phyloP scores from a whole-genome alignment of 2,113 vertebrate species.

The Rhinoderma darwinii region DNA sequence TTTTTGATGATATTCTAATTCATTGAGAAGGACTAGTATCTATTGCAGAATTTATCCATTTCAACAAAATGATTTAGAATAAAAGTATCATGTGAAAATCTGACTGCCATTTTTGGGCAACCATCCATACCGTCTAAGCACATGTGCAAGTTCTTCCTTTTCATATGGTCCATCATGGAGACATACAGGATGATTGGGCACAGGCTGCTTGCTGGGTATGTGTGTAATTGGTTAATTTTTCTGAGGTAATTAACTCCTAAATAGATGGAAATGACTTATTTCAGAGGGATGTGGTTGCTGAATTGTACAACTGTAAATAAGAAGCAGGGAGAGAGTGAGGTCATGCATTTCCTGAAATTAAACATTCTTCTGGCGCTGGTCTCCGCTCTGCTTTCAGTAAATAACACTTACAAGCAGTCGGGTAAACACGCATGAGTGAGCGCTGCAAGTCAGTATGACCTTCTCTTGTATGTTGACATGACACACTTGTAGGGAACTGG shows the following conservation, averaged over 20 bases:
- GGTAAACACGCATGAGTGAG: not conserved
- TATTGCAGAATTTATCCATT: too few relatives aligned
- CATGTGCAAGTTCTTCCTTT: not conserved
- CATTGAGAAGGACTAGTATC: too few relatives aligned
- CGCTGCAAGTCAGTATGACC: not conserved
- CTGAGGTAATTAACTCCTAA: constrained; percentile 52
- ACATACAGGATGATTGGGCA: not conserved
- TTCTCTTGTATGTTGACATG: constrained; percentile 17
- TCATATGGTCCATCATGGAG: not conserved
- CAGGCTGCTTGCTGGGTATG: not conserved
- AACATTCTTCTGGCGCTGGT: constrained; percentile 64
- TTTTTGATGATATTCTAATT: too few relatives aligned
- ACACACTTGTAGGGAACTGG: not conserved
- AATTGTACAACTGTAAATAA: constrained; percentile 61
- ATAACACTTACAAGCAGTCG: constrained; percentile 16
- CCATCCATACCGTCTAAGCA: not conserved
- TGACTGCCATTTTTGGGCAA: not conserved
- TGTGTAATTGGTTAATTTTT: constrained; percentile 36
- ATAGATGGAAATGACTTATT: constrained; percentile 57
- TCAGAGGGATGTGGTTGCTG: constrained; percentile 14
- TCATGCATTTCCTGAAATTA: constrained; percentile 68
- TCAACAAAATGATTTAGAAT: too few relatives aligned
- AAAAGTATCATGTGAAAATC: not conserved
- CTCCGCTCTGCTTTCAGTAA: constrained; percentile 52
- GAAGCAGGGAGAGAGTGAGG: constrained; percentile 68